These are phyloP conservation scores for Eupithecia insigniata DNA, from an alignment of 2,888 invertebrate species.

Conservation along the genomic window DNA sequence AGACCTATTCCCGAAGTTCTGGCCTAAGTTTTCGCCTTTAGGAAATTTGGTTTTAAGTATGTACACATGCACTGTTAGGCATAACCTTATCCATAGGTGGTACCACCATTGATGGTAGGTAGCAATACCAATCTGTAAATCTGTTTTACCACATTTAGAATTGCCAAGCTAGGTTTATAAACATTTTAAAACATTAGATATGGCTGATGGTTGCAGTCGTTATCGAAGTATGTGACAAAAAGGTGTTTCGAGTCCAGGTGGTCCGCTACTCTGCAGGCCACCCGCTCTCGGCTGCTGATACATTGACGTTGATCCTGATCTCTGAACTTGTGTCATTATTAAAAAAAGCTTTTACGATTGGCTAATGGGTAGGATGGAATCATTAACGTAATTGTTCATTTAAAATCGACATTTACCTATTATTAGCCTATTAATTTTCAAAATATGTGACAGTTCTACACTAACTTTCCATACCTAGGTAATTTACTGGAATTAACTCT, in stretches of 20 bases:
- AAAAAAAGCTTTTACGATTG: not conserved
- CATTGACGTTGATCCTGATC: slow-evolving; percentile 53
- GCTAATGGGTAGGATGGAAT: not conserved
- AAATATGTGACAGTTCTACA: not conserved
- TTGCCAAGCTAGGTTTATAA: not conserved
- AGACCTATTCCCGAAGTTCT: no score
- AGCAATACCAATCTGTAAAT: not conserved
- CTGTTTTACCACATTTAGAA: not conserved
- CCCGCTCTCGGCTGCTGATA: slow-evolving; percentile 48
- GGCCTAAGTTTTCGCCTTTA: no score
- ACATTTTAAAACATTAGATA: not conserved
- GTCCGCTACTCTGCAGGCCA: slow-evolving; percentile 39
- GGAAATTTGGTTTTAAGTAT: no score
- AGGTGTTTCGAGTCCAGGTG: slow-evolving; percentile 34
- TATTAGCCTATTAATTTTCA: no score
- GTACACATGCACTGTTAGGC: no score
- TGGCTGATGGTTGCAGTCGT: not conserved
- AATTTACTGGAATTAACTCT: no score
- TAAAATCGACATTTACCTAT: not conserved
- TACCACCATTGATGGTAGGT: not conserved
- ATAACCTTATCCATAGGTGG: not conserved
- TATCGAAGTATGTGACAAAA: slow-evolving; percentile 25
- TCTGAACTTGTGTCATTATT: slow-evolving; percentile 57
- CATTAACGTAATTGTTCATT: not conserved
- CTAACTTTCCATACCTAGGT: not conserved